Base-by-base conservation (phyloP, 2,113 vertebrate species). In the Syngnathus typhle region DNA sequence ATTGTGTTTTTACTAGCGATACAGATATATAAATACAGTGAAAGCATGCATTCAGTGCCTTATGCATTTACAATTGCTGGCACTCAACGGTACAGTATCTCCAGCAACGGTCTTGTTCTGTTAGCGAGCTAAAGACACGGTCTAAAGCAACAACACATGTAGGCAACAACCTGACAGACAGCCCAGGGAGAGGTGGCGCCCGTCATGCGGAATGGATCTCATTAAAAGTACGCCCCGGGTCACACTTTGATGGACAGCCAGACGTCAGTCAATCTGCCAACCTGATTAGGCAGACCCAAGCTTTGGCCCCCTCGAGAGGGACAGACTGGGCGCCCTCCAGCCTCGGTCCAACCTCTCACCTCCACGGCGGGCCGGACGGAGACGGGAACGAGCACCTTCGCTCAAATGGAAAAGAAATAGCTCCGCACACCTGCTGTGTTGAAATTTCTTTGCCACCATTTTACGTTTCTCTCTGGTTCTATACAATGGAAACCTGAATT, bases 161-260 rank as follows among this genome's bases (percentile, higher is more conserved):
- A 74, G 84, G 62, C 76, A 44, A 72, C 76, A 59, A 66, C 65
- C 63, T 83, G 81, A 83, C 73, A 84, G 86, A 79, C 86, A 58
- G 78, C 86, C 81, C 80, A 75, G 78, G 82, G 87, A 89, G 88
- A 85, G 81, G 88, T 76, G 83, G 82, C 78, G 85, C 85, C 85
- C 69, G 83, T 82, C 83, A 82, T 81, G 86, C 80, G 88, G 85
- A 88, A 90, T 88, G 87, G 89, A 89, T 87, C 88, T 90, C 89
- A 90, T 91, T 91, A 91, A 90, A 90, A 88, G 83, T 83, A 70
- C 79, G 88, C 88, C 90, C 81, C 78, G 59, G 90, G 90, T 91
- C 90, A 90, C 72, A 82, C 86, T 91, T 89, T 90, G 90, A 91
- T 85, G 88, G 89, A 90, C 91, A 85, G 81, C 56, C 73, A 86